Base-by-base conservation (phyloP, 1,140 invertebrate genomes). In the Zaprionus camerounensis region DNA sequence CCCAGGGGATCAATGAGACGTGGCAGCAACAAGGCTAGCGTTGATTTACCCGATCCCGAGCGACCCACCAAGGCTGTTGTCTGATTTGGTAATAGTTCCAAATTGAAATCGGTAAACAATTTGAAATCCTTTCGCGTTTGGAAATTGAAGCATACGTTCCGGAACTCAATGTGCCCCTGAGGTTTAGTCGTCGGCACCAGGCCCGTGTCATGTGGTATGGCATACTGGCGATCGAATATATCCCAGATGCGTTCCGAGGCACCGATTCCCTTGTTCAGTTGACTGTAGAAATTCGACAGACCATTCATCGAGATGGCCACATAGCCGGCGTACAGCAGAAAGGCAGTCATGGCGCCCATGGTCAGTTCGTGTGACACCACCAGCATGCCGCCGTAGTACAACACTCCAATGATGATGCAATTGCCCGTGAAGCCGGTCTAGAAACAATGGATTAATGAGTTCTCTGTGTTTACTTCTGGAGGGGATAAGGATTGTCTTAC, bases 401-500 rank as follows among this genome's bases (percentile, higher is more conserved):
- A 94, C 13, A 99, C 98, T 5, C 97, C 96, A 31, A 99, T 94
- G 63, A 99, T 96, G 38, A 99, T 97, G 0, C 96, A 94, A 93
- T 99, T 99, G 6, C 99, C 99, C 59, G 97, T 96, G 34, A 99
- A 95, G 15, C 98, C 98, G 75, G 98, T 97, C 97, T 98, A 86
- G 88, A 91, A 71, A 58, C 11, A 28, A 13, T 17, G 9, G 1
- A 51, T 2, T 20, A 44, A 55, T 34, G n/a, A 59, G 44, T 34
- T 9, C 2, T 9, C 2, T 6, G 17, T 3, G 7, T 17, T 17
- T 17, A 9, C 17, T 2, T 17, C 0, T 38, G 4, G 13, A 38
- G 6, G 36, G 20, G 63, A 57, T 20, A 22, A 55, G 28, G 26
- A 44, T 5, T 38, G 38, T 17, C 71, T 77, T 4, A 91, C 97